A percentile compares a stretch with the other conserved stretches of the same genome.
phyloP scores from a whole-genome alignment of 35 echinoderm and acorn worm species.

The Lytechinus variegatus region DNA sequence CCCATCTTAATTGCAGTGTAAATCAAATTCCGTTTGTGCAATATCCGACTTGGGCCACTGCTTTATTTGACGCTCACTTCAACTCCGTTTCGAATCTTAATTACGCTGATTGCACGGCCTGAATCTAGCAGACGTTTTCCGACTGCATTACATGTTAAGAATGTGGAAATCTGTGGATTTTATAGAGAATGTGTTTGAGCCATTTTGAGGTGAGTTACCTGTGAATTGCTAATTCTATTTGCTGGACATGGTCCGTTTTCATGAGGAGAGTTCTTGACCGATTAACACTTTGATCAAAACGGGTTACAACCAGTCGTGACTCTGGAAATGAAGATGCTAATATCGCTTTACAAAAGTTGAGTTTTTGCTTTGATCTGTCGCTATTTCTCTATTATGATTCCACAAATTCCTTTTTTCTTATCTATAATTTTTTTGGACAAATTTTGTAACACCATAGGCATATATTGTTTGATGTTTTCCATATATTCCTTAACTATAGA shows the following conservation, averaged over 20 bases:
- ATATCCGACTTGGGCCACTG: slow-evolving; percentile 11
- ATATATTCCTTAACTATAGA: too few species aligned
- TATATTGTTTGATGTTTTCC: too few species aligned
- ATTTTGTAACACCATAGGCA: too few species aligned
- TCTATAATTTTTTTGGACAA: too few species aligned
- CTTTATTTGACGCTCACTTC: slow-evolving; percentile 39
- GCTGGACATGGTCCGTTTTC: not conserved
- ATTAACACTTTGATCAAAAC: not conserved
- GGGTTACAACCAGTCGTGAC: not conserved
- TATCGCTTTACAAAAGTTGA: too few species aligned
- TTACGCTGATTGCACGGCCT: slow-evolving; percentile 7
- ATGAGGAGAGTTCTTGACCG: not conserved
- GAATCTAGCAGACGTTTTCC: slow-evolving; percentile 24
- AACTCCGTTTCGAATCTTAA: not conserved
- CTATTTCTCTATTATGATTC: too few species aligned
- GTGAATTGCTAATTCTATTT: not conserved
- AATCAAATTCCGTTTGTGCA: slow-evolving; percentile 40
- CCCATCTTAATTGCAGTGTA: slow-evolving; percentile 16
- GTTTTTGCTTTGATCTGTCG: too few species aligned
- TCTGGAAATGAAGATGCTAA: not conserved
- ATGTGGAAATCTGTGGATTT: not conserved
- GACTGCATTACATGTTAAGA: not conserved
- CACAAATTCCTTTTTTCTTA: too few species aligned
- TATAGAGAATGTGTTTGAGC: not conserved
- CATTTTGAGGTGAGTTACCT: not conserved